Conservation (phyloP, 1,140 invertebrate genomes). For the Cherax destructor region DNA sequence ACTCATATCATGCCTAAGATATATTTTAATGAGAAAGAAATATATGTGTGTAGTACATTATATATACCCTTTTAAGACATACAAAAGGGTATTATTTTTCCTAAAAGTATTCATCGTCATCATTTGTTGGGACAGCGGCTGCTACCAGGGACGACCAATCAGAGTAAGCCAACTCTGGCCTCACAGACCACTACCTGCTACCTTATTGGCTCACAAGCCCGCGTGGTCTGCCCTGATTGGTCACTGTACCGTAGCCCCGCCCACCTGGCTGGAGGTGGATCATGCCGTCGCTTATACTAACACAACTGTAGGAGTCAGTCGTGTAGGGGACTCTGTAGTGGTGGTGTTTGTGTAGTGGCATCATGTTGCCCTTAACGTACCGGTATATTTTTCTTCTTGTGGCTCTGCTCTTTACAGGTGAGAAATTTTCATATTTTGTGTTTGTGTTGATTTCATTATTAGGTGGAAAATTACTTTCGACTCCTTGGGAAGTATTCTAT, state of each 20-base stretch:
- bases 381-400: constrained; percentile 16
- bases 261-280: constrained; percentile 11
- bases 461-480: no score
- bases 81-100: no score
- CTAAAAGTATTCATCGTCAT: no score
- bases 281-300: neutral
- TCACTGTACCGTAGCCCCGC: neutral
- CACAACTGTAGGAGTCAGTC: neutral
- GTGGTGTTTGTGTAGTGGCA: neutral
- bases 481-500: no score
- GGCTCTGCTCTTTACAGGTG: constrained; percentile 22
- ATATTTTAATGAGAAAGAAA: neutral
- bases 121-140: no score
- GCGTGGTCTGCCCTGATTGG: constrained; percentile 62
- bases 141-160: constrained; percentile 16
- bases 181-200: constrained; percentile 17
- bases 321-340: neutral
- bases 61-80: no score
- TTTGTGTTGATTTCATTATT: no score
- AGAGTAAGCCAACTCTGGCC: constrained; percentile 48
- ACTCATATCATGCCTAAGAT: neutral
- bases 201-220: constrained; percentile 23
- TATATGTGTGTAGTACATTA: no score
- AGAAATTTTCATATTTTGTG: neutral
- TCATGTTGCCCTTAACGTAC: constrained; percentile 39